phyloP scores from a whole-genome alignment of 2,888 invertebrate species.

The Pseudococcus jackbeardsleyi region DNA sequence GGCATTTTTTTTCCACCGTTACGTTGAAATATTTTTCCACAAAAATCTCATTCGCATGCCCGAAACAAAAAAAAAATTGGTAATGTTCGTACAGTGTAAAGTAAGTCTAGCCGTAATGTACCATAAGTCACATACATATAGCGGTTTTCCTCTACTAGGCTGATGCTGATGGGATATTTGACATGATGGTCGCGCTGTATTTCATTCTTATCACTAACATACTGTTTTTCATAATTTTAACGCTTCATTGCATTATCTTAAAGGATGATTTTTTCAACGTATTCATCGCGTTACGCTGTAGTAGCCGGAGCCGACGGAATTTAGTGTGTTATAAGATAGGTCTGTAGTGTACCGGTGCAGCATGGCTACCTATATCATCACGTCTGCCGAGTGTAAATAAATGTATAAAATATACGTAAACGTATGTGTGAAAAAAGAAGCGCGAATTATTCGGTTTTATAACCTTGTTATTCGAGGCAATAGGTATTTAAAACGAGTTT shows the following conservation, averaged over 20 bases:
- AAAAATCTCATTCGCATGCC: neutral
- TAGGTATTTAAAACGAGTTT: neutral
- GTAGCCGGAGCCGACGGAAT: neutral
- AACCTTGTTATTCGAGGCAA: neutral
- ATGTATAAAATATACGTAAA: too few species aligned
- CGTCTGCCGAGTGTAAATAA: neutral
- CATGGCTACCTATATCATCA: neutral
- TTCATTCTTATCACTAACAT: slow-evolving; percentile 12
- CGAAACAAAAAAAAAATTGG: slow-evolving; percentile 18
- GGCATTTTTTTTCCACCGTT: slow-evolving; percentile 8
- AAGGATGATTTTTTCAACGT: neutral
- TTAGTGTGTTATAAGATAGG: neutral
- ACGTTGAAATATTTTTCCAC: neutral
- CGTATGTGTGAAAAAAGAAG: slow-evolving; percentile 9
- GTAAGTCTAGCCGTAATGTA: neutral
- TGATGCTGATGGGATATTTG: neutral
- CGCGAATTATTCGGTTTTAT: slow-evolving; percentile 20
- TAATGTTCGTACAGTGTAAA: neutral
- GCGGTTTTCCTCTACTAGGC: slow-evolving; percentile 2
- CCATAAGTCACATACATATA: slow-evolving; percentile 32
- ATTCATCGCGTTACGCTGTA: slow-evolving; percentile 14
- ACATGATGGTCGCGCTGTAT: neutral
- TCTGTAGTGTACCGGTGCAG: too few species aligned
- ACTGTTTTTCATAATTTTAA: slow-evolving; percentile 40
- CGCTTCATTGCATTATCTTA: slow-evolving; percentile 6